Percentiles rank a stretch among this genome's conserved stretches.
Conservation (phyloP, 2,797 vertebrate species). For the Bradypodion ventrale region DNA sequence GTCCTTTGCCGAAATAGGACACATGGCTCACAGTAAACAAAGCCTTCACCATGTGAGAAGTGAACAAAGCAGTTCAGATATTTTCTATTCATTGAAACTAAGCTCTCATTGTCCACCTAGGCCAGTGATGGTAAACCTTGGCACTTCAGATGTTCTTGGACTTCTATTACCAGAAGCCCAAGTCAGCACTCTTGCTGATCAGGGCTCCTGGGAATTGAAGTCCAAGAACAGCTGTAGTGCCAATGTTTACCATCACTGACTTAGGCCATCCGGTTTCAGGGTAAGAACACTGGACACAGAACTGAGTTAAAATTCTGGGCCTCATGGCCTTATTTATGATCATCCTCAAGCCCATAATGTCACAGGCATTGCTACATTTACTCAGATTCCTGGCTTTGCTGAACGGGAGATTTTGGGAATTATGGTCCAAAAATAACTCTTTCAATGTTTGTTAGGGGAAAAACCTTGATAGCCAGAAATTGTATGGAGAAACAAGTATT, state of each 20-base stretch:
- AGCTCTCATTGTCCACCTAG: background rate
- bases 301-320: background rate
- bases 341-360: no score
- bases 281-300: background rate
- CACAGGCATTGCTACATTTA: no score
- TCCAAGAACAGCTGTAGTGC: no score
- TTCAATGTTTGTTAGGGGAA: background rate
- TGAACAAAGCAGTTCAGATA: conserved; percentile 66
- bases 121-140: background rate
- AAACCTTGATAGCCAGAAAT: background rate
- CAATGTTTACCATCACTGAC: no score
- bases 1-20: conserved; percentile 47
- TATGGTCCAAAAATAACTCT: no score
- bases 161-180: no score
- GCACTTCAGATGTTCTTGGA: no score
- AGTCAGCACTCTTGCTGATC: no score
- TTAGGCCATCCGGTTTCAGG: background rate
- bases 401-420: no score
- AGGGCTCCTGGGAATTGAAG: no score
- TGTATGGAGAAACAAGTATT: background rate
- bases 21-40: background rate
- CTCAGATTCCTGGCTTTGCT: no score
- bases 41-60: conserved; percentile 53
- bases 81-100: background rate
- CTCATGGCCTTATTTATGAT: background rate